Base-by-base conservation (phyloP, 2,888 invertebrate genomes). In the Andrena marginata region DNA sequence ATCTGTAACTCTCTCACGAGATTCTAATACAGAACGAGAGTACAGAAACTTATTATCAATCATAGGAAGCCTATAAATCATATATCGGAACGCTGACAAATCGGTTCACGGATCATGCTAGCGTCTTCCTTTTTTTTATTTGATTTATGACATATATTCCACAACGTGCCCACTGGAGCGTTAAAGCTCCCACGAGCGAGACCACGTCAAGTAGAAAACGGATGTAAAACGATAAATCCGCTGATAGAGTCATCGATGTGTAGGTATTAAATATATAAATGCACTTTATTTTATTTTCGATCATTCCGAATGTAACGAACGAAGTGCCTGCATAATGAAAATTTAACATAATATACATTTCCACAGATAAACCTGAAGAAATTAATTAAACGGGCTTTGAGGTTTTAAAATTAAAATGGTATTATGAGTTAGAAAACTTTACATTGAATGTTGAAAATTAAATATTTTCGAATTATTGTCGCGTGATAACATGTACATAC, bases 91-190 rank as follows among this genome's bases (percentile, higher is more conserved):
- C 26, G 49, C 51, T 49, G 4, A 56, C 54, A 72, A 80, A 84
- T 75, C 51, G 68, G 51, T 76, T 80, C 76, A 59, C 20, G 49
- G 51, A 54, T 70, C 51, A 54, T 68, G 48, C 67, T 35, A 62
- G 20, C 20, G 5, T 60, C 62, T 68, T 60, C 49, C 48, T 60
- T 56, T 59, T 59, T 69, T 64, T 74, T 68, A 74, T 64, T 59
- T 63, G 67, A 74, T 78, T 74, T 64, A 23, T 13, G 42, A 62
- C 60, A 67, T 54, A 51, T 77, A 73, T 67, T 62, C 73, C 67
- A 35, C 72, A 59, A 29, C 31, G 62, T 67, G 73, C 42, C 62
- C 51, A 42, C 5, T 70, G 33, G 63, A 70, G 20, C 70, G 56
- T 63, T 56, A 64, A 70, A 64, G 69, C 51, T 70, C 29, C 16